Percentiles rank a stretch among this genome's conserved stretches.
These are phyloP conservation scores for Dendrolimus houi DNA, from an alignment of 2,888 invertebrate species.

Conservation along the genomic window DNA sequence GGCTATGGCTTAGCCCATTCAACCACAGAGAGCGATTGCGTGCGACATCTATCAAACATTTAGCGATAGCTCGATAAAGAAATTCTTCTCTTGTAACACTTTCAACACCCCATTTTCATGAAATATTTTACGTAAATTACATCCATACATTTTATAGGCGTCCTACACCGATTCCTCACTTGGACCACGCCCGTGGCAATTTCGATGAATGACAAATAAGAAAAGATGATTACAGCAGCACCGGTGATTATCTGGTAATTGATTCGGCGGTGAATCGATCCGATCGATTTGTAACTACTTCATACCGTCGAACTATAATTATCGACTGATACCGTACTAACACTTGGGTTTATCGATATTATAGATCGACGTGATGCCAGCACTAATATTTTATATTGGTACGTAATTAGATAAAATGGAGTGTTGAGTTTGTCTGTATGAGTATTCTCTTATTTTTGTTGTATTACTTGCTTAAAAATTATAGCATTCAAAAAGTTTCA, in stretches of 20 bases:
- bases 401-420: neutral
- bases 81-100: too few relatives aligned
- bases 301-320: constrained; percentile 31
- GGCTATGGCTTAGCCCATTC: too few relatives aligned
- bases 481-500: too few relatives aligned
- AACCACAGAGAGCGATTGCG: too few relatives aligned
- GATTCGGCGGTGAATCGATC: constrained; percentile 39
- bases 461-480: too few relatives aligned
- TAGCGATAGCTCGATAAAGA: too few relatives aligned
- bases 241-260: constrained; percentile 56
- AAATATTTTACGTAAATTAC: too few relatives aligned
- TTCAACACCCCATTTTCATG: too few relatives aligned
- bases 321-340: constrained; percentile 16
- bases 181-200: constrained; percentile 38
- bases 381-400: constrained; percentile 1
- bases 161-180: constrained; percentile 10
- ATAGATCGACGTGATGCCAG: neutral
- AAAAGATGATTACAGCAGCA: constrained; percentile 55
- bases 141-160: too few relatives aligned
- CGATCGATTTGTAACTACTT: constrained; percentile 44
- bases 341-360: neutral
- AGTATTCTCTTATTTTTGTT: neutral
- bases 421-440: neutral
- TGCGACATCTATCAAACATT: too few relatives aligned
- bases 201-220: constrained; percentile 71